These are phyloP conservation scores for Idaea straminata DNA, from an alignment of 2,888 invertebrate species.

Conservation along the genomic window DNA sequence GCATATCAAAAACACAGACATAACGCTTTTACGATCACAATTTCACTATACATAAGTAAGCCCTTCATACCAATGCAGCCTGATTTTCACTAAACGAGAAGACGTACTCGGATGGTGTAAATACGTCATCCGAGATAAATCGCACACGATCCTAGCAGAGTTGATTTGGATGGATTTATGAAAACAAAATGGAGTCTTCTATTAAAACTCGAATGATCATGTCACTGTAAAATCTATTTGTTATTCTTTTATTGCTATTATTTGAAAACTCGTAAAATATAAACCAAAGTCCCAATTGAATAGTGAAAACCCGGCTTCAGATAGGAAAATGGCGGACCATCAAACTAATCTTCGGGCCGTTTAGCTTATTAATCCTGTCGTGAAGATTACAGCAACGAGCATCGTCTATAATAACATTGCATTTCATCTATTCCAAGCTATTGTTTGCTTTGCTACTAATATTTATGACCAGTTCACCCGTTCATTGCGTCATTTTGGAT, in stretches of 20 bases:
- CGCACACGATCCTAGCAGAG: too few relatives aligned
- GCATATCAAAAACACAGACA: constrained; percentile 49
- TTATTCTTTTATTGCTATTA: too few relatives aligned
- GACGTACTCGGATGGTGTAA: background rate
- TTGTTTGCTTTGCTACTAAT: constrained; percentile 66
- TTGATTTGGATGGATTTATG: too few relatives aligned
- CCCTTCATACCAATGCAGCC: background rate
- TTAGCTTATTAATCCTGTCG: constrained; percentile 50
- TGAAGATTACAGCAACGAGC: constrained; percentile 33
- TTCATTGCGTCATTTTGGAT: background rate
- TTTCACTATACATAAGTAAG: constrained; percentile 25
- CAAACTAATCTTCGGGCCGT: constrained; percentile 31
- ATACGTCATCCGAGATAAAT: too few relatives aligned
- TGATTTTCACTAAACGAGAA: too few relatives aligned
- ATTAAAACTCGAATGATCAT: too few relatives aligned
- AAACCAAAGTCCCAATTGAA: constrained; percentile 6
- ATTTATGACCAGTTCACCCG: constrained; percentile 13
- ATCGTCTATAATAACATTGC: constrained; percentile 44
- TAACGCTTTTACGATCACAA: constrained; percentile 49
- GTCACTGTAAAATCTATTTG: too few relatives aligned
- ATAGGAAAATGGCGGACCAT: constrained; percentile 8
- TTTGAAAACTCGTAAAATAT: too few relatives aligned
- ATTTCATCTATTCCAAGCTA: constrained; percentile 53
- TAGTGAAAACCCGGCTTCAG: background rate
- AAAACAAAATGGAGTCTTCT: too few relatives aligned